These are phyloP conservation scores for Drosophila melanocephala DNA, from an alignment of 2,888 invertebrate species.

Conservation along the genomic window DNA sequence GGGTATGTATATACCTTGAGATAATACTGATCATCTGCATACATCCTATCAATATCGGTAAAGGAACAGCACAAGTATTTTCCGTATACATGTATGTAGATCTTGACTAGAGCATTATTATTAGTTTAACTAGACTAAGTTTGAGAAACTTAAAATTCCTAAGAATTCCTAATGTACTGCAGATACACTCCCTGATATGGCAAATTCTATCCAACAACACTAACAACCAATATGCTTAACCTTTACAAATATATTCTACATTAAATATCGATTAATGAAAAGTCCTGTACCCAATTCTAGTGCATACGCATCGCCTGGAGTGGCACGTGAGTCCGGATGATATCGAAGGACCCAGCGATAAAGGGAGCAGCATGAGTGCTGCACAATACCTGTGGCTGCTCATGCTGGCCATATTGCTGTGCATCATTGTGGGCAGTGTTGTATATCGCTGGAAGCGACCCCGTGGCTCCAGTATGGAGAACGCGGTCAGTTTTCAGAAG, in stretches of 20 bases:
- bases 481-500: constrained; percentile 49
- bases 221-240: not conserved
- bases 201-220: not conserved
- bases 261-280: not conserved
- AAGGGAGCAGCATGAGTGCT: constrained; percentile 20
- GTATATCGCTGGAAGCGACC: constrained; percentile 41
- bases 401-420: constrained; percentile 42
- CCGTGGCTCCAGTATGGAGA: constrained; percentile 25
- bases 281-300: not conserved
- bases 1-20: not conserved
- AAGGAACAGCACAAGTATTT: no score
- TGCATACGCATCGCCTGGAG: constrained; percentile 7
- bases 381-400: constrained; percentile 40
- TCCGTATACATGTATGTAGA: no score
- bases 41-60: not conserved
- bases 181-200: no score
- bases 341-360: constrained; percentile 35
- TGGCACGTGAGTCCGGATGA: constrained; percentile 49
- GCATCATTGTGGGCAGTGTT: constrained; percentile 37
- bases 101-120: not conserved
- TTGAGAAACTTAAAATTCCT: not conserved
- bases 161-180: no score
- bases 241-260: not conserved
- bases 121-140: not conserved
- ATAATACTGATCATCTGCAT: not conserved